Evolutionary conservation across 1,140 invertebrate genomes (phyloP).

Genomic region (Drosophila persimilis): DNA sequence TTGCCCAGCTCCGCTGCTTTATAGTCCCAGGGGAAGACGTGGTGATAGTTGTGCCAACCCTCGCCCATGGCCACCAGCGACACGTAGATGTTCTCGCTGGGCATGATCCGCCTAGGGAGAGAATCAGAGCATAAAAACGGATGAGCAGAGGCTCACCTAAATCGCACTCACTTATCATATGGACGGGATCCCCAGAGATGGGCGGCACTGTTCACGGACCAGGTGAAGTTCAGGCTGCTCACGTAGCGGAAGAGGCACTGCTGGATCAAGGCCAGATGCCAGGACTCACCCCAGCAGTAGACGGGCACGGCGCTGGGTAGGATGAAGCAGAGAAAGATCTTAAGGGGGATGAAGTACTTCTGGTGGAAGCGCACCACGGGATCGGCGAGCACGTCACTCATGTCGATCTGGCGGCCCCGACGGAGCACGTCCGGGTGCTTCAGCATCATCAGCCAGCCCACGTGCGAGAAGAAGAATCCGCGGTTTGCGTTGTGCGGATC

Average conservation of each 20-base stretch:
- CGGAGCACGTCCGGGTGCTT: conserved; percentile 92
- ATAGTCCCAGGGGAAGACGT: conserved; percentile 93
- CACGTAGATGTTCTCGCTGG: conserved; percentile 86
- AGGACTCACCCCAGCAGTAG: conserved; percentile 89
- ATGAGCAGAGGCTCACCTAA: background rate
- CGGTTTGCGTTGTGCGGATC: conserved; percentile 94
- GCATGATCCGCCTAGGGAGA: conserved; percentile 86
- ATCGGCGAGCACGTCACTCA: conserved; percentile 90
- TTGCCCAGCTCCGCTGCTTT: conserved; percentile 87
- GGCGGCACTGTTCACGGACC: conserved; percentile 90
- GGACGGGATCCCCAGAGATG: conserved; percentile 80
- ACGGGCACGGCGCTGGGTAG: conserved; percentile 90
- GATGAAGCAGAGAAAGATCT: conserved; percentile 89
- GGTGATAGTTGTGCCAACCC: conserved; percentile 97
- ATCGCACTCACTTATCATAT: conserved; percentile 83
- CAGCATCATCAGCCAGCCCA: conserved; percentile 93
- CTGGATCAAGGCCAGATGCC: conserved; percentile 85
- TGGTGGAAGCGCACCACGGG: conserved; percentile 89
- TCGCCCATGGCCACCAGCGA: conserved; percentile 86
- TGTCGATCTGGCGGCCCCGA: conserved; percentile 89
- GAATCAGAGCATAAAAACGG: too few relatives aligned
- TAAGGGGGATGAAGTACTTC: conserved; percentile 89
- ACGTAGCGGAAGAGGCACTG: conserved; percentile 90
- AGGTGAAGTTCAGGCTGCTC: conserved; percentile 91
- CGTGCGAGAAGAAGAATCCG: conserved; percentile 96